phyloP scores from a whole-genome alignment of 2,113 vertebrate species.

The Geococcyx californianus region DNA sequence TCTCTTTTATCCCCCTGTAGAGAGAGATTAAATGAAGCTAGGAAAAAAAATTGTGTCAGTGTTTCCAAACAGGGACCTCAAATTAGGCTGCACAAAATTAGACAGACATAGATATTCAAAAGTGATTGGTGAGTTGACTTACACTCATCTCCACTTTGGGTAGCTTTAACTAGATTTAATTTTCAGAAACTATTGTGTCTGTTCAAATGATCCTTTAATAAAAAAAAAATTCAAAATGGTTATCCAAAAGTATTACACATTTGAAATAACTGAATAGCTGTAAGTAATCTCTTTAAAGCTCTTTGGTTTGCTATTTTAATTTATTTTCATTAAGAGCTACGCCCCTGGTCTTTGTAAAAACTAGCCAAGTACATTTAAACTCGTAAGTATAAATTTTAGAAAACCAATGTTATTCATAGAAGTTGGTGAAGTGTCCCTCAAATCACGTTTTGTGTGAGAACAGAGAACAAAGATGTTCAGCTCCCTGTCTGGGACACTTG shows the following conservation, averaged over 20 bases:
- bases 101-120: neutral
- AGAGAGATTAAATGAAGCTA: neutral
- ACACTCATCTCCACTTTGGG: neutral
- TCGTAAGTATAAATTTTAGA: neutral
- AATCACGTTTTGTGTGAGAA: neutral
- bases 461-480: neutral
- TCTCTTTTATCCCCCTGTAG: neutral
- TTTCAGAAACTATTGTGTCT: neutral
- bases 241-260: neutral
- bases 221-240: neutral
- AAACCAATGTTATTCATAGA: neutral
- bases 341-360: neutral
- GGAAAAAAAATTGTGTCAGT: neutral
- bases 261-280: neutral
- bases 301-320: neutral
- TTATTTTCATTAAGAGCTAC: neutral
- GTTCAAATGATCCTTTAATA: neutral
- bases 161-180: neutral
- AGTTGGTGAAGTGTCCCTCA: neutral
- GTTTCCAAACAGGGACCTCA: neutral
- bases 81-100: neutral
- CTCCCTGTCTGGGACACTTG: neutral
- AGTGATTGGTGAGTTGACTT: neutral
- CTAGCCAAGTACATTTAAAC: neutral
- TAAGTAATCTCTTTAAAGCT: neutral